Percentiles rank a stretch among this genome's conserved stretches.
Evolutionary conservation across 2,888 invertebrate genomes (phyloP).

Genomic region (Rhagonycha fulva): DNA sequence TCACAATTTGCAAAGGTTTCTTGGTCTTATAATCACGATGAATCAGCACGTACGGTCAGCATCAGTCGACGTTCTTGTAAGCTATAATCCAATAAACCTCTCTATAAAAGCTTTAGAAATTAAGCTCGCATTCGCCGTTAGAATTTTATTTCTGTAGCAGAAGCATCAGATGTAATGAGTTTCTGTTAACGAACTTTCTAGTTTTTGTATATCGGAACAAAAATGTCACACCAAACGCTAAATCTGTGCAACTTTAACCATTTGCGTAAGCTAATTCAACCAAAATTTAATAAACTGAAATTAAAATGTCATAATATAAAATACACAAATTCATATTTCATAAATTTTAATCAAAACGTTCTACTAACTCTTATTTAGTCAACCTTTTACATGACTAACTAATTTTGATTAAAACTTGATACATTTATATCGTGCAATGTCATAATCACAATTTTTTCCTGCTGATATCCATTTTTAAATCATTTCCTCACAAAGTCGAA

Average conservation of each 20-base stretch:
- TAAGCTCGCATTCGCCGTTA: slow-evolving; percentile 7
- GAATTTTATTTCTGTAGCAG: neutral
- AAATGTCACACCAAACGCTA: neutral
- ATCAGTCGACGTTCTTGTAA: slow-evolving; percentile 1
- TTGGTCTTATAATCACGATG: slow-evolving; percentile 7
- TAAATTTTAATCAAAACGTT: neutral
- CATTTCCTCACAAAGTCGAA: neutral
- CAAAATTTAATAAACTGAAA: neutral
- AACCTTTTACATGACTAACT: neutral
- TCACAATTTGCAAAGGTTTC: neutral
- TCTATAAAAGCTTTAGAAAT: slow-evolving; percentile 16
- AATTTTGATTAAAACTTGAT: neutral
- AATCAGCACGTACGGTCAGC: slow-evolving; percentile 14
- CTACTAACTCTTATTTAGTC: neutral
- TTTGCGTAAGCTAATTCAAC: neutral
- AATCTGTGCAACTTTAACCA: neutral
- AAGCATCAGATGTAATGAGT: neutral
- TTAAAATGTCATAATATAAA: neutral
- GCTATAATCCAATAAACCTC: slow-evolving; percentile 15
- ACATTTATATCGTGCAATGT: neutral
- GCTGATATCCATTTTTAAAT: neutral
- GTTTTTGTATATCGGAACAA: neutral
- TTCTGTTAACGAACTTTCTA: neutral
- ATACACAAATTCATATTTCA: neutral
- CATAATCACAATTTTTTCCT: neutral